Base-by-base conservation (phyloP, 2,888 invertebrate genomes). In the Philhelius pedissequus region DNA sequence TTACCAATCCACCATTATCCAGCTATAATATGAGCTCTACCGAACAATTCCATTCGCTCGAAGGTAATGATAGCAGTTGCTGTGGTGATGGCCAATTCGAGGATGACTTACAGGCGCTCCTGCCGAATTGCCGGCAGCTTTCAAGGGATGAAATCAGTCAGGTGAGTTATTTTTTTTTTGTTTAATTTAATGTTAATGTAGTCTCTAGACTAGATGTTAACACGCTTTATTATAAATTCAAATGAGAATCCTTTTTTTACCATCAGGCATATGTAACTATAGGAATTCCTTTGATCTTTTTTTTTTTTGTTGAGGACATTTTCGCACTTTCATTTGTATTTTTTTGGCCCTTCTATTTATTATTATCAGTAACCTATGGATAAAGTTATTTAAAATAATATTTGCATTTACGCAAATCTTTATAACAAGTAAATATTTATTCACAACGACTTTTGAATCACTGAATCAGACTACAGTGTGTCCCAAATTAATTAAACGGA, bases 71-170 rank as follows among this genome's bases (percentile, higher is more conserved):
- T 32, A 89, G 88, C 76, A 90, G 89, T 81, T 89, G 88, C 87
- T 88, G 88, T 73, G 88, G 86, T 68, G 89, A 89, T 87, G 89
- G 88, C 60, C 88, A 88, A 35, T 91, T 90, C 58, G 91, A 91
- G 79, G 91, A 92, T 87, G 92, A 92, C 86, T 89, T 91, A 89
- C 90, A 91, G 86, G 91, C 91, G 8, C 88, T 92, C 66, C 76
- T 91, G 88, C 91, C 91, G 86, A 90, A 90, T 87, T 90, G 90
- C 87, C 88, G 89, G 56, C 90, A 89, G 71, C 89, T 90, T 86
- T 91, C 90, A 32, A 88, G 90, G 87, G 92, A 92, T 89, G 91
- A 91, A 89, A 90, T 92, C 87, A 92, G 91, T 90, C 92, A 92
- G 91, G 91, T 91, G 87, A 89, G 90, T 87, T 27, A 38, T 60